Percentiles rank a stretch among this genome's conserved stretches.
Evolutionary conservation across 1,140 invertebrate species (phyloP).

Genomic region (Pollicipes pollicipes): DNA sequence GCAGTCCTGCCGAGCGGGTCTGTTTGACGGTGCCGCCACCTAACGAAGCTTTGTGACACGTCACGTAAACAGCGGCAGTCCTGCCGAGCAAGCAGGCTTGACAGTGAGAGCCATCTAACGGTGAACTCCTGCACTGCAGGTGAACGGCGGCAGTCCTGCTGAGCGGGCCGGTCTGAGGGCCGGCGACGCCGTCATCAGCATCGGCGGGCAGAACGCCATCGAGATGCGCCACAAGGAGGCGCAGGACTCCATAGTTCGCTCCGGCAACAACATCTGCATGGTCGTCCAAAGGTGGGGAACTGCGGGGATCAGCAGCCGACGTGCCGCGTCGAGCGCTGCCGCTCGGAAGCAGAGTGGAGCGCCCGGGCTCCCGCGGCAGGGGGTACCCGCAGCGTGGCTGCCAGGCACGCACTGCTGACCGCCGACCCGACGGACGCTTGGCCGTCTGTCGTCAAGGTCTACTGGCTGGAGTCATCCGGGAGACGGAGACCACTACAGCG

Average conservation of each 20-base stretch:
- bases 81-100: background rate
- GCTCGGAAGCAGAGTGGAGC: no score
- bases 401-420: no score
- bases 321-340: no score
- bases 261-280: constrained; percentile 71
- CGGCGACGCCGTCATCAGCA: constrained; percentile 79
- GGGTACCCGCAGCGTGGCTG: no score
- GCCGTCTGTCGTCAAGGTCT: no score
- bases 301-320: constrained; percentile 9
- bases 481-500: no score
- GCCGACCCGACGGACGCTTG: no score
- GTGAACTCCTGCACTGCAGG: constrained; percentile 35
- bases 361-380: no score
- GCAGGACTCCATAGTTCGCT: constrained; percentile 72
- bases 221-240: constrained; percentile 81
- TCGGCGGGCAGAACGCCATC: constrained; percentile 66
- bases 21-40: no score
- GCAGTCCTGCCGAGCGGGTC: no score
- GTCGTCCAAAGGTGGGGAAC: constrained; percentile 66
- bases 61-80: background rate
- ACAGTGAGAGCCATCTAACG: background rate
- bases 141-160: constrained; percentile 76
- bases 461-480: no score
- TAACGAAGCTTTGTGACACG: background rate
- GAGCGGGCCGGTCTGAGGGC: constrained; percentile 76